Percentiles rank a stretch among this genome's conserved stretches.
Evolutionary conservation across 2,797 vertebrate genomes (phyloP).

Genomic region (Bradypodion ventrale): DNA sequence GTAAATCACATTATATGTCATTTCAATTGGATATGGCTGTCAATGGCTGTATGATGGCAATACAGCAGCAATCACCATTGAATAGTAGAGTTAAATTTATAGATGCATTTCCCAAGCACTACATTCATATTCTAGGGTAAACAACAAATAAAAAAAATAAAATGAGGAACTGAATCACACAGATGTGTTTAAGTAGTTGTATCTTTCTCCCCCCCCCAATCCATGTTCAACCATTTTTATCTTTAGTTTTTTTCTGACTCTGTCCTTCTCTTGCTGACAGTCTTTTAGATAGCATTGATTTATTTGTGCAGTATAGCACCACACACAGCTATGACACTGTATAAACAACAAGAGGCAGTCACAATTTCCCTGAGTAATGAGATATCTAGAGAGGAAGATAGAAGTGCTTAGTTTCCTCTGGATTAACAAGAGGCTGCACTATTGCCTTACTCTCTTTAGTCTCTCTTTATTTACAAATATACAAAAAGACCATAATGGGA

Average conservation of each 20-base stretch:
- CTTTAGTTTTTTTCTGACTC: not conserved
- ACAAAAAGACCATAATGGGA: no score
- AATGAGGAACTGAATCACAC: not conserved
- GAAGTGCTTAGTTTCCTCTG: not conserved
- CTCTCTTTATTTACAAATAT: not conserved
- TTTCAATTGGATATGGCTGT: not conserved
- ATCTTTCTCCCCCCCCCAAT: not conserved
- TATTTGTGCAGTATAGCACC: not conserved
- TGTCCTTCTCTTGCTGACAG: not conserved
- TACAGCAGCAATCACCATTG: not conserved
- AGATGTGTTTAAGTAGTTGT: not conserved
- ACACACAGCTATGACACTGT: not conserved
- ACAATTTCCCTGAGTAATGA: not conserved
- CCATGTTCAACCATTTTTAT: not conserved
- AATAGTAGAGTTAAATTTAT: not conserved
- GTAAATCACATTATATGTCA: not conserved
- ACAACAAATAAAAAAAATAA: not conserved
- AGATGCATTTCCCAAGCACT: not conserved
- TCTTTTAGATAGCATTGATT: not conserved
- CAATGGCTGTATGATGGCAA: not conserved
- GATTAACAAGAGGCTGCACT: not conserved
- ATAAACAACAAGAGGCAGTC: not conserved
- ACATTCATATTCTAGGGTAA: not conserved
- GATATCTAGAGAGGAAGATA: not conserved
- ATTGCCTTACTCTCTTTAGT: not conserved